phyloP scores from a whole-genome alignment of 2,888 invertebrate genomes.

The Clanis bilineata region DNA sequence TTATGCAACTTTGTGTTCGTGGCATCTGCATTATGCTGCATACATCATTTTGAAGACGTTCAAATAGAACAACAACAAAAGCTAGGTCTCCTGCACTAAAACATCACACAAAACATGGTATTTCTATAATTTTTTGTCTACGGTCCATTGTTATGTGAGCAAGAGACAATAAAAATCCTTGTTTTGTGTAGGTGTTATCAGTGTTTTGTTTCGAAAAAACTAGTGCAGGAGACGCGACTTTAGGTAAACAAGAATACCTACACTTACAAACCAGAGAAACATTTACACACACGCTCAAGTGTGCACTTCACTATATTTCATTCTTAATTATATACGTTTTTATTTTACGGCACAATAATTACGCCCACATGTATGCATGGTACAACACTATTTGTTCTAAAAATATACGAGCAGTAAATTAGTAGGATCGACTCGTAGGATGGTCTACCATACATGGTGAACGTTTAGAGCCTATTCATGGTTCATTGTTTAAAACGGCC shows the following conservation, averaged over 20 bases:
- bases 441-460: constrained; percentile 49
- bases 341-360: neutral
- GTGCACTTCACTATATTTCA: neutral
- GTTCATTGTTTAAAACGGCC: constrained; percentile 57
- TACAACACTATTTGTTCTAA: neutral
- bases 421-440: constrained; percentile 51
- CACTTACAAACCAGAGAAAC: neutral
- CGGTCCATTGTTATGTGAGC: no score
- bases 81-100: no score
- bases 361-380: neutral
- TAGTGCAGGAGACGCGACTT: no score
- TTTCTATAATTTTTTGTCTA: no score
- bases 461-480: constrained; percentile 52
- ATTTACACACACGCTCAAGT: neutral
- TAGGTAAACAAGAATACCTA: neutral
- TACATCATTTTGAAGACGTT: neutral
- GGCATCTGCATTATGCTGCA: constrained; percentile 2
- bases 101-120: no score
- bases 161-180: no score
- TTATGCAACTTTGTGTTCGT: neutral
- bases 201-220: no score
- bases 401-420: constrained; percentile 40
- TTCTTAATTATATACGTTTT: neutral
- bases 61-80: neutral
- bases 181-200: no score